phyloP scores from a whole-genome alignment of 2,113 vertebrate species.

The Pangasianodon hypophthalmus region DNA sequence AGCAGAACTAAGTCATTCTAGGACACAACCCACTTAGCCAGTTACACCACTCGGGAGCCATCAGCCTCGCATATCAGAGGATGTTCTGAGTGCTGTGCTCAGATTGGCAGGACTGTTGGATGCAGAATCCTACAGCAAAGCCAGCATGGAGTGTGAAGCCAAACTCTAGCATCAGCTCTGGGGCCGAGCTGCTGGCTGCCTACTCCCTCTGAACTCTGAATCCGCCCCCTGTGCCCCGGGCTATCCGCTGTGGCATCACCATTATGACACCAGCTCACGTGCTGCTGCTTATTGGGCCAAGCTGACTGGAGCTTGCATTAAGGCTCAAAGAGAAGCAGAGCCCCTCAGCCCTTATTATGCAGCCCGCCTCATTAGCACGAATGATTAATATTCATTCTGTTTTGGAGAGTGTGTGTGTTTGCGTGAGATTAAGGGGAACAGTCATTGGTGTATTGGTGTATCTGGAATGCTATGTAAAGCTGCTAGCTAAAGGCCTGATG shows the following conservation, averaged over 20 bases:
- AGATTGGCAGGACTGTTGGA: not conserved
- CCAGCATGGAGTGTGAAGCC: slow-evolving; percentile 4
- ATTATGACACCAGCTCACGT: not conserved
- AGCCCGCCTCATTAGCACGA: slow-evolving; percentile 52
- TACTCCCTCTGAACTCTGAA: not conserved
- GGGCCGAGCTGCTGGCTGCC: not conserved
- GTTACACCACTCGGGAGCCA: slow-evolving; percentile 2
- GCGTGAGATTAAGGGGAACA: slow-evolving; percentile 27
- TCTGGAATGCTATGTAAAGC: not conserved
- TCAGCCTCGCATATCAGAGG: not conserved
- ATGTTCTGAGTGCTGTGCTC: not conserved
- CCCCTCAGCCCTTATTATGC: slow-evolving; percentile 52
- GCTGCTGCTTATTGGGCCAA: slow-evolving; percentile 18
- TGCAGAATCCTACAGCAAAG: not conserved
- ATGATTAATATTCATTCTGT: slow-evolving; percentile 59
- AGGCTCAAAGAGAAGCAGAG: slow-evolving; percentile 36
- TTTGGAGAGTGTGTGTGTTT: slow-evolving; percentile 47
- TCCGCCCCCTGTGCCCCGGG: not conserved
- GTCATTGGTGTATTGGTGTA: slow-evolving; percentile 19
- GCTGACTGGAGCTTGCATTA: slow-evolving; percentile 30
- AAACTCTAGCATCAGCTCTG: slow-evolving; percentile 9
- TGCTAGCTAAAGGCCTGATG: not conserved
- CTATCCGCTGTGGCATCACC: slow-evolving; percentile 10
- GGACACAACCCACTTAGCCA: slow-evolving; percentile 16
- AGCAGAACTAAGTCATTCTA: slow-evolving; percentile 1